phyloP scores from a whole-genome alignment of 2,888 invertebrate genomes.

The Dendrolimus houi region DNA sequence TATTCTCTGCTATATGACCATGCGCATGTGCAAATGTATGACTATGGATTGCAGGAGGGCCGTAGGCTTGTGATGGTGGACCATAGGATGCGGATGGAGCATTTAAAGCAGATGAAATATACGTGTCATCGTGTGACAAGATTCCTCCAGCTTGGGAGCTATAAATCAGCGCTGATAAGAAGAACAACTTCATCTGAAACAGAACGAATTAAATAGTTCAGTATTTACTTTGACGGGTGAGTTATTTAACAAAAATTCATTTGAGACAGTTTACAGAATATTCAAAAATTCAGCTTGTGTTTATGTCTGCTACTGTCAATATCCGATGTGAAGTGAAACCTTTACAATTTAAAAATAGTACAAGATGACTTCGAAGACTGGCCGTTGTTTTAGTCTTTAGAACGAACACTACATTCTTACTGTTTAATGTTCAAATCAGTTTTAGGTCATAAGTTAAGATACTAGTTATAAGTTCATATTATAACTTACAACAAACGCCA shows the following conservation, averaged over 20 bases:
- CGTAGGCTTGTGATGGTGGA: slow-evolving; percentile 48
- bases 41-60: slow-evolving; percentile 18
- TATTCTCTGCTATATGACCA: slow-evolving; percentile 15
- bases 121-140: slow-evolving; percentile 47
- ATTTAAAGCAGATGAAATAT: slow-evolving; percentile 41
- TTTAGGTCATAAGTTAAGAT: too few species aligned
- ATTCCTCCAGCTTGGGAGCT: slow-evolving; percentile 45
- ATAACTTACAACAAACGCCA: slow-evolving; percentile 69
- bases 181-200: slow-evolving; percentile 58
- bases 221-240: too few species aligned
- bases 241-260: too few species aligned
- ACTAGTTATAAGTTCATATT: too few species aligned
- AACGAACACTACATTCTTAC: too few species aligned
- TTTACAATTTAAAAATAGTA: too few species aligned
- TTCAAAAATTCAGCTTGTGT: not conserved
- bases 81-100: slow-evolving; percentile 60
- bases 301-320: slow-evolving; percentile 13
- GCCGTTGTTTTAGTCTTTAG: too few species aligned
- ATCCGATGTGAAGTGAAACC: too few species aligned
- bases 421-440: too few species aligned
- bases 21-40: slow-evolving; percentile 11
- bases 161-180: slow-evolving; percentile 51
- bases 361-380: too few species aligned
- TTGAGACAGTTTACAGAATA: too few species aligned
- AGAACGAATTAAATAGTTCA: slow-evolving; percentile 14